phyloP scores from a whole-genome alignment of 2,888 invertebrate species.

The Folsomia candida region DNA sequence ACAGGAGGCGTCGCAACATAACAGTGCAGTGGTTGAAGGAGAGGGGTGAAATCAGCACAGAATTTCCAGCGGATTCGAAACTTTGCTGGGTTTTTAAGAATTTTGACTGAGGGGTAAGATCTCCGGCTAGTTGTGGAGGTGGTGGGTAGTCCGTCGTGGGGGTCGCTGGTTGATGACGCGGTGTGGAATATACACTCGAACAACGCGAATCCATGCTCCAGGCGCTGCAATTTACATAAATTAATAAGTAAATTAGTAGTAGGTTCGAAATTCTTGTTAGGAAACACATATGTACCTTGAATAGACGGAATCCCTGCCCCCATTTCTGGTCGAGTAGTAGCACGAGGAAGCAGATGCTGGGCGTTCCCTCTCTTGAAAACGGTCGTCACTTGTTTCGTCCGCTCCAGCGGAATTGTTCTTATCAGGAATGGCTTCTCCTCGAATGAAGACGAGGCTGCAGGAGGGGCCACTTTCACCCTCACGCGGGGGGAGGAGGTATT shows the following conservation, averaged over 20 bases:
- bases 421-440: constrained; percentile 11
- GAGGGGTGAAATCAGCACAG: constrained; percentile 49
- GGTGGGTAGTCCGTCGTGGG: neutral
- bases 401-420: too few relatives aligned
- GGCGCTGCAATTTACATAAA: too few relatives aligned
- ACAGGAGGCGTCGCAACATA: constrained; percentile 64
- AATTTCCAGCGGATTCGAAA: constrained; percentile 13
- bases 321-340: neutral
- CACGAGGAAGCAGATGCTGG: neutral
- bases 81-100: neutral
- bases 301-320: neutral
- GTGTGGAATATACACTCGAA: neutral
- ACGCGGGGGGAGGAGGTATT: constrained; percentile 37
- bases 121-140: neutral
- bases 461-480: constrained; percentile 12
- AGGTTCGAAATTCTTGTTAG: too few relatives aligned
- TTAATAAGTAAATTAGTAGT: too few relatives aligned
- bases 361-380: too few relatives aligned
- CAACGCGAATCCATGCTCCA: neutral
- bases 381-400: too few relatives aligned
- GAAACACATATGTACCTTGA: too few relatives aligned
- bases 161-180: neutral
- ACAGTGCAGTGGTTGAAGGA: constrained; percentile 52
- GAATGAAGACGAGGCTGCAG: constrained; percentile 36
- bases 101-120: neutral